Conservation (phyloP, 2,113 vertebrate genomes). For the Shinisaurus crocodilurus region DNA sequence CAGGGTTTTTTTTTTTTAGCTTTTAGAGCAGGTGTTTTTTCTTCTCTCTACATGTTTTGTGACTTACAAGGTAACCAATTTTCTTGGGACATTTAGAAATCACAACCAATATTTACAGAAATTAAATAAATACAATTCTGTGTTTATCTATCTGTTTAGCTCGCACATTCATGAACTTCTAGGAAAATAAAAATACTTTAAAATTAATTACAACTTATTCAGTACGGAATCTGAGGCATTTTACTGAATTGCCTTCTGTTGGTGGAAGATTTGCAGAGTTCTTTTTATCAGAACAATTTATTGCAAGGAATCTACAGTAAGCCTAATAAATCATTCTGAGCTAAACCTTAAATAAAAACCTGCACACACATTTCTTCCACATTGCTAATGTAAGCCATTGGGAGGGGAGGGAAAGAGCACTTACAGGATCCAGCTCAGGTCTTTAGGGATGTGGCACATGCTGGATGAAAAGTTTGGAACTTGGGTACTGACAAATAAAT, state of each 20-base stretch:
- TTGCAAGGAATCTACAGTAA: neutral
- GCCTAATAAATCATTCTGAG: neutral
- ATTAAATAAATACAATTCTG: neutral
- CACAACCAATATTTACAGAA: neutral
- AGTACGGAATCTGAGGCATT: neutral
- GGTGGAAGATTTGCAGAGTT: neutral
- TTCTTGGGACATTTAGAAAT: neutral
- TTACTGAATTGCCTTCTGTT: neutral
- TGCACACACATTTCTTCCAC: neutral
- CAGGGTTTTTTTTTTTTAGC: no score
- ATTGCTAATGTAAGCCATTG: neutral
- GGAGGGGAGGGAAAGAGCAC: neutral
- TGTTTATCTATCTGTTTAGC: neutral
- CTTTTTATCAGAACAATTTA: neutral
- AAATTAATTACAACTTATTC: neutral
- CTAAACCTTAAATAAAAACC: neutral
- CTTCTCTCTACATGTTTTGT: neutral
- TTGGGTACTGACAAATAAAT: neutral
- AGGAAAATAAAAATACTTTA: neutral
- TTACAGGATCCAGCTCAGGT: neutral
- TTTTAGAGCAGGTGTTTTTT: neutral
- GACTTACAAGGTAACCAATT: neutral
- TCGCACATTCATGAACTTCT: neutral
- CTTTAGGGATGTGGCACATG: neutral
- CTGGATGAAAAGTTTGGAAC: neutral